phyloP scores from a whole-genome alignment of 92 coral and sea anemone genomes.

The Chrysogorgia sp. region DNA sequence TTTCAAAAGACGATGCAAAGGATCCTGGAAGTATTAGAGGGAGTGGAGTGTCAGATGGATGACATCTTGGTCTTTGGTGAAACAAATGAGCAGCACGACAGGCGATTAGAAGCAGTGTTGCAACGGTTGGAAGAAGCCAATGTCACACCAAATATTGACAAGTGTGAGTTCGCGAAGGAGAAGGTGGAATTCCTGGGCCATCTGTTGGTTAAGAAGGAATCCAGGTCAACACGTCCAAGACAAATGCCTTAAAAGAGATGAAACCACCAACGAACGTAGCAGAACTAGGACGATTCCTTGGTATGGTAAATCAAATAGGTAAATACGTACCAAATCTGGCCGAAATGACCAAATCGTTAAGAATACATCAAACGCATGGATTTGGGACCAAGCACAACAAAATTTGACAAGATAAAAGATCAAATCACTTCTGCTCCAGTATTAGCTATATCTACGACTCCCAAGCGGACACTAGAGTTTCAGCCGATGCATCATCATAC shows the following conservation, averaged over 20 bases:
- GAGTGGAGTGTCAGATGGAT: conserved; percentile 70
- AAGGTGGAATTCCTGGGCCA: conserved; percentile 71
- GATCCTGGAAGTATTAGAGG: conserved; percentile 58
- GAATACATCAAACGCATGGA: no score
- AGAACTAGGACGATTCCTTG: no score
- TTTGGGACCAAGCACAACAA: no score
- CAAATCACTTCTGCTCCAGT: conserved; percentile 51
- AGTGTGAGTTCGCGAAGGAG: conserved; percentile 61
- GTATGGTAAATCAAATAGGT: conserved; percentile 68
- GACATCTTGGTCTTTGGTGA: conserved; percentile 63
- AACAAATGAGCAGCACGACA: conserved; percentile 57
- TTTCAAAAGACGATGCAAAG: conserved; percentile 64
- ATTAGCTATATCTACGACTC: conserved; percentile 57
- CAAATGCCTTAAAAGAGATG: conserved; percentile 61
- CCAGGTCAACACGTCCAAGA: conserved; percentile 62
- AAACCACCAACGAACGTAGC: conserved; percentile 50
- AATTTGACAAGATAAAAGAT: conserved; percentile 30
- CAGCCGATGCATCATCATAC: conserved; percentile 58
- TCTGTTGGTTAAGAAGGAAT: conserved; percentile 71
- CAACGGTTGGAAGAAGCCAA: conserved; percentile 45
- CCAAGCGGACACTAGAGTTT: conserved; percentile 27
- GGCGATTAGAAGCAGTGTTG: conserved; percentile 59
- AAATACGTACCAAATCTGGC: conserved; percentile 60
- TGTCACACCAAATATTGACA: conserved; percentile 52
- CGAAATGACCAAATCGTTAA: no score